These are phyloP conservation scores for Craniophora ligustri DNA, from an alignment of 2,888 invertebrate species.

Conservation along the genomic window DNA sequence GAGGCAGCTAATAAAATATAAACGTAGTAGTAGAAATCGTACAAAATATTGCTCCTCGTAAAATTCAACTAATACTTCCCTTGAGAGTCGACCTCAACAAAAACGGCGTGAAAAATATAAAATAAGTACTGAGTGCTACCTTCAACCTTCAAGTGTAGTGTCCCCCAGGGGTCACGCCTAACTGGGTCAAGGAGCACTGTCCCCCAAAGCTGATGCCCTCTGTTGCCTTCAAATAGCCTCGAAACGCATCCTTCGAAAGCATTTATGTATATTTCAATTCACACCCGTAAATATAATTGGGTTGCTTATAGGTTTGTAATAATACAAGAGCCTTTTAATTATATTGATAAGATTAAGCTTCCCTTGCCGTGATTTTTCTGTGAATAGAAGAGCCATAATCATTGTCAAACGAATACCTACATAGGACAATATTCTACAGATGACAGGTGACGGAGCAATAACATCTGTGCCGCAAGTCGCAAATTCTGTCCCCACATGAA, in stretches of 20 bases:
- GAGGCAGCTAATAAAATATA: no score
- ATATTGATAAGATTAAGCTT: no score
- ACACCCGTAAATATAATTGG: slow-evolving; percentile 9
- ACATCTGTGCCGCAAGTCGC: no score
- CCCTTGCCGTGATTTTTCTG: no score
- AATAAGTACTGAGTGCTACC: slow-evolving; percentile 3
- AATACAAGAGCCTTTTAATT: no score
- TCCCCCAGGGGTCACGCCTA: slow-evolving; percentile 18
- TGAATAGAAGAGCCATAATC: no score
- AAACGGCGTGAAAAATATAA: background rate
- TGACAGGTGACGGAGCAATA: no score
- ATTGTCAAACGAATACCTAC: no score
- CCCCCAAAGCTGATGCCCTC: slow-evolving; percentile 26
- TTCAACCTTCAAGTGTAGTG: slow-evolving; percentile 4
- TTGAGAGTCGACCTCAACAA: background rate
- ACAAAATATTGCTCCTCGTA: no score
- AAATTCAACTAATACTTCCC: background rate
- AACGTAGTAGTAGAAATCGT: no score
- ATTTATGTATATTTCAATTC: background rate
- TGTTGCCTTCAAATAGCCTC: background rate
- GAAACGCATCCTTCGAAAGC: slow-evolving; percentile 1
- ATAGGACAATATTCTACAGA: no score
- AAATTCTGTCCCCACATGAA: no score
- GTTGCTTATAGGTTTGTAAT: background rate
- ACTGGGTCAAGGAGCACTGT: slow-evolving; percentile 40